Evolutionary conservation across 2,888 invertebrate species (phyloP).

Genomic region (Venusia cambrica): DNA sequence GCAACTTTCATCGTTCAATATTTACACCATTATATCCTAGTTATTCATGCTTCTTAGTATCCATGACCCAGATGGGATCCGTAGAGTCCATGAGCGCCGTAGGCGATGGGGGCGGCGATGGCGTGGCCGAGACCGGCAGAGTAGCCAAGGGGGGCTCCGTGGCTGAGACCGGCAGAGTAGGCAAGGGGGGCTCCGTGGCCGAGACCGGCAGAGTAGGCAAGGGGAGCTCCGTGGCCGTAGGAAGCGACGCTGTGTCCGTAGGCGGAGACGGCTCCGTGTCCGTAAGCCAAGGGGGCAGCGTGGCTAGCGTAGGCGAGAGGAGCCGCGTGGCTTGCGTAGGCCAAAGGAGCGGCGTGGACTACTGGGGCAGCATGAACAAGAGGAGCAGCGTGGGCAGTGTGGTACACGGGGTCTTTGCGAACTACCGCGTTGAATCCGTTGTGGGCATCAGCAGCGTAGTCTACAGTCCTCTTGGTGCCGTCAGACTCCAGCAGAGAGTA

Average conservation of each 20-base stretch:
- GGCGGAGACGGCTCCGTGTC: conserved; percentile 24
- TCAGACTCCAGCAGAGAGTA: conserved; percentile 80
- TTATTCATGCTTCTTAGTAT: conserved; percentile 37
- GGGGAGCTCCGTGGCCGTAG: conserved; percentile 29
- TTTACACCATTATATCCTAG: conserved; percentile 23
- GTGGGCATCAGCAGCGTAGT: conserved; percentile 79
- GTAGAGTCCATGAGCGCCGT: conserved; percentile 44
- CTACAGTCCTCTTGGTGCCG: conserved; percentile 78
- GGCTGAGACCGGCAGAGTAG: conserved; percentile 58
- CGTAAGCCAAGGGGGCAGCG: conserved; percentile 22
- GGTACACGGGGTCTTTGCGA: conserved; percentile 75
- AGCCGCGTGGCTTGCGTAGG: conserved; percentile 4
- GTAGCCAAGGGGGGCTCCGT: conserved; percentile 60
- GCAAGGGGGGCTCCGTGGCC: conserved; percentile 36
- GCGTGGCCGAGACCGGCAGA: conserved; percentile 32
- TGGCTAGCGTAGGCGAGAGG: conserved; percentile 27
- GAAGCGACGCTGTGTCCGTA: conserved; percentile 31
- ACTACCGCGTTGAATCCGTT: conserved; percentile 82
- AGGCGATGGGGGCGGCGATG: conserved; percentile 34
- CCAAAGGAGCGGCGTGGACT: conserved; percentile 39
- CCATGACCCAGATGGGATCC: conserved; percentile 37
- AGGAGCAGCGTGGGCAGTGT: no score
- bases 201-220: conserved; percentile 33
- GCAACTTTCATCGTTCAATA: conserved; percentile 36
- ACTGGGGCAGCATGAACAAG: conserved; percentile 54